phyloP scores from a whole-genome alignment of 2,888 invertebrate species.

The Polydrusus pterygomalis region DNA sequence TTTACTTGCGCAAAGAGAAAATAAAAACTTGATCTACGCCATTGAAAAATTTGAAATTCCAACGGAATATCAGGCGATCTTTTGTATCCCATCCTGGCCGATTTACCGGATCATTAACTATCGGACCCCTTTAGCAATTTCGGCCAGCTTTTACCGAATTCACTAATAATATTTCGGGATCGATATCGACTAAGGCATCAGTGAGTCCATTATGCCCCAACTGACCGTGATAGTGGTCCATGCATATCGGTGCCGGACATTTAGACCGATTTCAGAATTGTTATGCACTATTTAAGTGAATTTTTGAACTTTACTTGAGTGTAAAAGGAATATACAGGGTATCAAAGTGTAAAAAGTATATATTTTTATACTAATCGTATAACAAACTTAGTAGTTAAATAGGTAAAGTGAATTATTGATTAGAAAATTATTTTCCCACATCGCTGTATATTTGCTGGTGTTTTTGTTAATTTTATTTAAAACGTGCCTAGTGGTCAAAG shows the following conservation, averaged over 20 bases:
- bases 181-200: constrained; percentile 50
- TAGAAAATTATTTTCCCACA: too few relatives aligned
- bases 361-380: too few relatives aligned
- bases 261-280: constrained; percentile 23
- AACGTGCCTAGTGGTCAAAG: too few relatives aligned
- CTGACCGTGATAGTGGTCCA: constrained; percentile 44
- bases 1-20: not conserved
- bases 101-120: constrained; percentile 54
- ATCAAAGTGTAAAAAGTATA: too few relatives aligned
- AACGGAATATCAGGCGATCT: constrained; percentile 46
- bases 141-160: constrained; percentile 42
- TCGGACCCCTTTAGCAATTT: constrained; percentile 42
- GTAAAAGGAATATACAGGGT: too few relatives aligned
- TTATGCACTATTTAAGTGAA: not conserved
- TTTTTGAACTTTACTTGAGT: not conserved
- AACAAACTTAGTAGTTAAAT: too few relatives aligned
- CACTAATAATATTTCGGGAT: constrained; percentile 53
- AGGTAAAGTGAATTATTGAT: too few relatives aligned
- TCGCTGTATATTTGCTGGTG: too few relatives aligned
- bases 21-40: not conserved
- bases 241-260: constrained; percentile 37
- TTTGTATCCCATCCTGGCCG: constrained; percentile 51
- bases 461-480: too few relatives aligned
- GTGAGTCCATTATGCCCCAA: constrained; percentile 48
- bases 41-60: constrained; percentile 48